Evolutionary conservation across 2,797 vertebrate genomes (phyloP).

Genomic region (Sebastes ruberrimus): DNA sequence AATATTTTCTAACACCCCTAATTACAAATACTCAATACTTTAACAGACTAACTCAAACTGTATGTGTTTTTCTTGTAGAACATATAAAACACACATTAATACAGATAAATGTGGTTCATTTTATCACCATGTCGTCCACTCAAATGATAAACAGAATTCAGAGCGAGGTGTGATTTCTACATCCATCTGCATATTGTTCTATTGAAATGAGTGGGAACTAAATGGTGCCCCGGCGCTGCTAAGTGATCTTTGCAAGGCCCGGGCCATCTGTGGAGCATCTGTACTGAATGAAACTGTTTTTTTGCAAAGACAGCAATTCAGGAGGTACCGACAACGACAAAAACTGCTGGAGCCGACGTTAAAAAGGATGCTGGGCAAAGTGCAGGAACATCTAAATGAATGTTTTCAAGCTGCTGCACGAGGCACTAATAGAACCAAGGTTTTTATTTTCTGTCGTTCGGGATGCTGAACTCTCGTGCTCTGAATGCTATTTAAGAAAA

Average conservation of each 20-base stretch:
- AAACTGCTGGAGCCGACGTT: conserved; percentile 39
- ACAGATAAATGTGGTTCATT: background rate
- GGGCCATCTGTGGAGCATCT: conserved; percentile 48
- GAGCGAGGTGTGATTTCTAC: background rate
- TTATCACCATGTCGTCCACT: background rate
- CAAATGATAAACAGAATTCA: background rate
- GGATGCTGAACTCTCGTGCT: background rate
- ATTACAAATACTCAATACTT: background rate
- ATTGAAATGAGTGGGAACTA: background rate
- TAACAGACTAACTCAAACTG: background rate
- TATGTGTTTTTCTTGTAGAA: background rate
- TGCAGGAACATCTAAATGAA: conserved; percentile 29
- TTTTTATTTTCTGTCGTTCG: background rate
- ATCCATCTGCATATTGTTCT: conserved; percentile 14
- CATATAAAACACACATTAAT: background rate
- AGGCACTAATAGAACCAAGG: background rate
- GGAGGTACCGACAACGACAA: conserved; percentile 20
- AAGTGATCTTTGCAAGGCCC: conserved; percentile 16
- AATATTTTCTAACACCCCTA: too few species aligned
- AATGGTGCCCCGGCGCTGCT: background rate
- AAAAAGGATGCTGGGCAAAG: conserved; percentile 33
- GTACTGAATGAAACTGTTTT: conserved; percentile 18
- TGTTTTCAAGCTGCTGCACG: conserved; percentile 31
- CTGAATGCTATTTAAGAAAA: background rate
- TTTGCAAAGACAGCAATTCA: conserved; percentile 41